A percentile compares a stretch with the other conserved stretches of the same genome.
Conservation (phyloP, 2,888 invertebrate genomes). For the Gymnoscelis rufifasciata region DNA sequence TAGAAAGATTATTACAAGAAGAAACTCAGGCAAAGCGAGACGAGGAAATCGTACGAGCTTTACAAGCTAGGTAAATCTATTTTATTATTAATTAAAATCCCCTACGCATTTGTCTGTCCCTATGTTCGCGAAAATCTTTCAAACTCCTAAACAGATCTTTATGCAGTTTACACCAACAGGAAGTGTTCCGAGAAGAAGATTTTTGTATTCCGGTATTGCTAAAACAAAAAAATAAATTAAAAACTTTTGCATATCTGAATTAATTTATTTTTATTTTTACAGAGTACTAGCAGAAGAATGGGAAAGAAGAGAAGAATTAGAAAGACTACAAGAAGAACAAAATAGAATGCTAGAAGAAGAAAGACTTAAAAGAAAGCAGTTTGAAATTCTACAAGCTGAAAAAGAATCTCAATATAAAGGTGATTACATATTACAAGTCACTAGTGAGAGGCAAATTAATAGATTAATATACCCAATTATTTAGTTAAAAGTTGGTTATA, state of each 20-base stretch:
- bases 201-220: too few relatives aligned
- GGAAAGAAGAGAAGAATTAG: conserved; percentile 89
- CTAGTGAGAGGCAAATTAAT: too few relatives aligned
- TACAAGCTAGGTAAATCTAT: conserved; percentile 79
- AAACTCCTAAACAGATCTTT: too few relatives aligned
- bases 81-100: background rate
- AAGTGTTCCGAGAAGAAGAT: too few relatives aligned
- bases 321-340: conserved; percentile 88
- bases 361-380: conserved; percentile 85
- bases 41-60: conserved; percentile 87
- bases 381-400: conserved; percentile 84
- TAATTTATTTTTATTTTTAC: conserved; percentile 7
- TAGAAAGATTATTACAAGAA: conserved; percentile 86
- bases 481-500: too few relatives aligned
- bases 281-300: conserved; percentile 89
- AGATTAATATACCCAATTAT: too few relatives aligned
- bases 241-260: too few relatives aligned
- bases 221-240: too few relatives aligned
- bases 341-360: conserved; percentile 85
- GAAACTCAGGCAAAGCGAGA: conserved; percentile 91
- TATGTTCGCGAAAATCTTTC: too few relatives aligned
- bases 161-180: too few relatives aligned
- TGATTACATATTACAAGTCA: background rate
- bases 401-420: conserved; percentile 85
- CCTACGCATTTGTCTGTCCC: too few relatives aligned